A percentile compares a stretch with the other conserved stretches of the same genome.
phyloP scores from a whole-genome alignment of 92 coral and sea anemone genomes.

The Bergia sp. region DNA sequence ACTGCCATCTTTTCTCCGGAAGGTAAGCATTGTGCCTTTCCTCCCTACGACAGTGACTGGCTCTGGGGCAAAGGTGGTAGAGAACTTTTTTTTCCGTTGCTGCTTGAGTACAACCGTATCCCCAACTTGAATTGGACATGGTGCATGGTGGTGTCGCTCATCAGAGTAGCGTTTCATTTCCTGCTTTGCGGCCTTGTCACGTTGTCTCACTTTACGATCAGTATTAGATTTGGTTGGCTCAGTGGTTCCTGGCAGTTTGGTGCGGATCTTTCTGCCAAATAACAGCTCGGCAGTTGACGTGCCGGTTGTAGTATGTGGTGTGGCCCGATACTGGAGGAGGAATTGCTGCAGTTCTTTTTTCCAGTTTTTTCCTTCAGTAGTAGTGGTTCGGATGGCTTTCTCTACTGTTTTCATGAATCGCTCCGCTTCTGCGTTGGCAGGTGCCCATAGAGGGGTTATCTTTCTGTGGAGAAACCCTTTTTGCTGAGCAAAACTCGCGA shows the following conservation, averaged over 20 bases:
- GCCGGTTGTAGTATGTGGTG: constrained; percentile 46
- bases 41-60: neutral
- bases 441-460: constrained; percentile 49
- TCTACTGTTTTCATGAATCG: constrained; percentile 43
- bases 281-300: constrained; percentile 47
- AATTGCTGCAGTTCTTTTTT: constrained; percentile 45
- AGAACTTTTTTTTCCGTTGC: neutral
- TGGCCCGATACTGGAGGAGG: constrained; percentile 55
- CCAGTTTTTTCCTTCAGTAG: constrained; percentile 45
- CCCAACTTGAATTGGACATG: neutral
- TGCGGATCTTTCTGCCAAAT: constrained; percentile 35
- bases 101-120: neutral
- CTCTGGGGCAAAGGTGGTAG: neutral
- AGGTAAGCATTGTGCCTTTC: constrained; percentile 8
- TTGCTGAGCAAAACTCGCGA: constrained; percentile 34
- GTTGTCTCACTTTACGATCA: constrained; percentile 29
- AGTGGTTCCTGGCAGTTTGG: constrained; percentile 30
- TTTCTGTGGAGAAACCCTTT: constrained; percentile 49
- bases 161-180: constrained; percentile 31
- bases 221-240: neutral
- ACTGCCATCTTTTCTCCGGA: neutral
- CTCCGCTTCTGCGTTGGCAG: constrained; percentile 47
- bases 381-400: constrained; percentile 19
- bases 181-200: constrained; percentile 25
- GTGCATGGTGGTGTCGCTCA: constrained; percentile 11